These are phyloP conservation scores for Neogale vison DNA, from an alignment of 2,113 vertebrate genomes.

Conservation along the genomic window DNA sequence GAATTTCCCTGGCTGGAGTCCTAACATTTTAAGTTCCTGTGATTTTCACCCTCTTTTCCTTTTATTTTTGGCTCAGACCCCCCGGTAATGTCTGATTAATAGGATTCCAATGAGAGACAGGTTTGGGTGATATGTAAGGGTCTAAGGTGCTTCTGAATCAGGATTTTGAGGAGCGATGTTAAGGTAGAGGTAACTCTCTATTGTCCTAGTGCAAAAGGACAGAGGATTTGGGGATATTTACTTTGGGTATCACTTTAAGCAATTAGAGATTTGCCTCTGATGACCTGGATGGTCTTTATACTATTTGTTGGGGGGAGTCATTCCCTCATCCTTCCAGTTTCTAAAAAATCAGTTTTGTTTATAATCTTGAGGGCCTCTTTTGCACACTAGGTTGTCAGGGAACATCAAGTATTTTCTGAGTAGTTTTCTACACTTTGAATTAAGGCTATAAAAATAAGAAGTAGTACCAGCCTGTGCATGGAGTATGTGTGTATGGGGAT, in stretches of 20 bases:
- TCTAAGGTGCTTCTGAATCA: not conserved
- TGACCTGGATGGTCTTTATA: not conserved
- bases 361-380: not conserved
- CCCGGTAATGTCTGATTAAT: conserved; percentile 2
- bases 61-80: conserved; percentile 47
- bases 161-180: conserved; percentile 10
- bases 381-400: not conserved
- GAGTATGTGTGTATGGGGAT: not conserved
- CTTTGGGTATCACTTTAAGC: not conserved
- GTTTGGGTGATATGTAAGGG: not conserved
- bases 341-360: not conserved
- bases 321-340: not conserved
- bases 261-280: not conserved
- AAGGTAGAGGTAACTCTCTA: not conserved
- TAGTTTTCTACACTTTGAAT: not conserved
- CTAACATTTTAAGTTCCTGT: conserved; percentile 32
- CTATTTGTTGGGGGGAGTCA: not conserved
- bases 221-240: not conserved
- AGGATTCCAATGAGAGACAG: conserved; percentile 13
- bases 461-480: not conserved
- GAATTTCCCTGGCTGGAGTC: conserved; percentile 64
- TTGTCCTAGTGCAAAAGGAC: not conserved
- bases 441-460: not conserved
- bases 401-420: not conserved
- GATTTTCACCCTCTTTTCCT: not conserved